Evolutionary conservation across 2,113 vertebrate genomes (phyloP).

Genomic region (Archocentrus centrarchus): DNA sequence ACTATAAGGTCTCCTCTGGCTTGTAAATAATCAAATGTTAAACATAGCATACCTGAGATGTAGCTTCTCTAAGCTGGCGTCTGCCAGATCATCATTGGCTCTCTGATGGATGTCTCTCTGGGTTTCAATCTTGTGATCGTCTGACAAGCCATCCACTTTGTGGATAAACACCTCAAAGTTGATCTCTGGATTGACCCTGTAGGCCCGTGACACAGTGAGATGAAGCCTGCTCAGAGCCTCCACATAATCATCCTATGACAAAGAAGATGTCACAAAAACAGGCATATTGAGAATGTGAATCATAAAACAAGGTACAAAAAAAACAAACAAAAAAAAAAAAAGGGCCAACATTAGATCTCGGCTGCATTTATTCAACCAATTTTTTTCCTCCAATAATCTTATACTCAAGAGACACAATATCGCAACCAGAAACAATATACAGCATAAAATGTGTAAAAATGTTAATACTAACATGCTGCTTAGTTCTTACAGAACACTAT

Average conservation of each 20-base stretch:
- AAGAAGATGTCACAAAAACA: neutral
- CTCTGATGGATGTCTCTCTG: slow-evolving; percentile 99
- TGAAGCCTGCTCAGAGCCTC: slow-evolving; percentile 96
- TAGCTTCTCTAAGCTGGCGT: slow-evolving; percentile 97
- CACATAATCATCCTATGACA: slow-evolving; percentile 95
- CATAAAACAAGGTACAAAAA: neutral
- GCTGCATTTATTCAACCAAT: neutral
- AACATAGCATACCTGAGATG: slow-evolving; percentile 88
- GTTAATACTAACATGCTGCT: neutral
- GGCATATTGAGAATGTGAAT: neutral
- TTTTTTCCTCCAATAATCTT: neutral
- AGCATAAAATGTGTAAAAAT: neutral
- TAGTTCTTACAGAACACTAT: neutral
- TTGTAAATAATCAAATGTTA: neutral
- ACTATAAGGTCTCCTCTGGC: neutral
- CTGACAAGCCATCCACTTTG: slow-evolving; percentile 98
- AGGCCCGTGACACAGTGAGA: slow-evolving; percentile 97
- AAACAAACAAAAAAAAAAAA: no score
- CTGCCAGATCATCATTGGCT: slow-evolving; percentile 97
- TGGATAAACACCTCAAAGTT: slow-evolving; percentile 99
- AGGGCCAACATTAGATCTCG: no score
- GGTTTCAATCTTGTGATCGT: slow-evolving; percentile 99
- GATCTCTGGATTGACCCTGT: slow-evolving; percentile 98
- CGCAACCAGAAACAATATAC: neutral
- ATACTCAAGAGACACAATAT: neutral